These are phyloP conservation scores for Drosophila funebris DNA, from an alignment of 1,140 invertebrate species.

Conservation along the genomic window DNA sequence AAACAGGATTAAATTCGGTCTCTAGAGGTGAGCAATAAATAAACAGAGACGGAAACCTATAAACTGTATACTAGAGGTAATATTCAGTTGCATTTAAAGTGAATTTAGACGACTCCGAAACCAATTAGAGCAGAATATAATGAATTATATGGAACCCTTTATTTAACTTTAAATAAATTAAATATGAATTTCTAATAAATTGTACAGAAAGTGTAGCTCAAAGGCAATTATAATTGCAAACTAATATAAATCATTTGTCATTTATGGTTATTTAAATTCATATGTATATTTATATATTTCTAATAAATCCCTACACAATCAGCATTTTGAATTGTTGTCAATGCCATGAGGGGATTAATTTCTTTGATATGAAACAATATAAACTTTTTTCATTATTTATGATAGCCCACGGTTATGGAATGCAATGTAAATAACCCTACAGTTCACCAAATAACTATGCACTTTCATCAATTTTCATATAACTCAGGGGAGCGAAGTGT, in stretches of 20 bases:
- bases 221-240: too few species aligned
- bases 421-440: neutral
- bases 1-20: neutral
- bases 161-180: too few species aligned
- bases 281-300: neutral
- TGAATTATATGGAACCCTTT: too few species aligned
- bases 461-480: constrained; percentile 41
- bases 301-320: neutral
- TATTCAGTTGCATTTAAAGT: too few species aligned
- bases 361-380: neutral
- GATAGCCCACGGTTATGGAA: neutral
- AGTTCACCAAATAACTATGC: neutral
- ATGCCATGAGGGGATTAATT: neutral
- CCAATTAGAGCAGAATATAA: too few species aligned
- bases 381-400: constrained; percentile 1
- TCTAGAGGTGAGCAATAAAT: neutral
- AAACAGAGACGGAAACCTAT: neutral
- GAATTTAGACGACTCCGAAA: too few species aligned
- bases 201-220: too few species aligned
- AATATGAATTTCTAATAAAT: too few species aligned
- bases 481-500: constrained; percentile 6
- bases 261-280: neutral
- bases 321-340: neutral
- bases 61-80: too few species aligned
- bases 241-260: too few species aligned